Conservation (phyloP, 2,888 invertebrate species). For the Leptarthrus brevirostris region DNA sequence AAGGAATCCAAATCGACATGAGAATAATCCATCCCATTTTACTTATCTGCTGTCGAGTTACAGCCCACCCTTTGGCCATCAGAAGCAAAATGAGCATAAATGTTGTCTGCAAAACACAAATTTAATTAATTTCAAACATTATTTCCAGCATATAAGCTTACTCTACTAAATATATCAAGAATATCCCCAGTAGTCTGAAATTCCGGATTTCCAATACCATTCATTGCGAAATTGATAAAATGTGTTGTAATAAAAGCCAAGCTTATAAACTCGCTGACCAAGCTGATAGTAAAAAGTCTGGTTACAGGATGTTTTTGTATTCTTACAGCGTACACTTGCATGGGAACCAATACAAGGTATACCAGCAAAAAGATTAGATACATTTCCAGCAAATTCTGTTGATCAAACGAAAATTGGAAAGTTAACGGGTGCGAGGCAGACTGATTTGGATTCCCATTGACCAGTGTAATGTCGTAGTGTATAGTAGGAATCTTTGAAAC, state of each 20-base stretch:
- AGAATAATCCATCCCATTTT: conserved; percentile 76
- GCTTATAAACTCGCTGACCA: conserved; percentile 86
- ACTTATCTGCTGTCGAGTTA: conserved; percentile 88
- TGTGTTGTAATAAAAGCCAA: conserved; percentile 89
- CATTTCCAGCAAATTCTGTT: conserved; percentile 91
- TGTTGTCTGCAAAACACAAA: conserved; percentile 76
- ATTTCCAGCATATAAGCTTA: conserved; percentile 66
- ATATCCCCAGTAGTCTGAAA: conserved; percentile 91
- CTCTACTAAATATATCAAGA: conserved; percentile 90
- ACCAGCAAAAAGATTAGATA: conserved; percentile 89
- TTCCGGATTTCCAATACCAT: conserved; percentile 87
- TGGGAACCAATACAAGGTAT: conserved; percentile 86
- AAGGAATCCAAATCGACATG: conserved; percentile 84
- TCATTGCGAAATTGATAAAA: conserved; percentile 88
- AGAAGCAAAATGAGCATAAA: conserved; percentile 93
- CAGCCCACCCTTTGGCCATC: conserved; percentile 97
- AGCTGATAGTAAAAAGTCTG: conserved; percentile 87
- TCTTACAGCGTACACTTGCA: conserved; percentile 91
- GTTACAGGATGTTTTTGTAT: conserved; percentile 93
- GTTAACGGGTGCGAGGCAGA: conserved; percentile 88
- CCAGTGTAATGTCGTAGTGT: conserved; percentile 91
- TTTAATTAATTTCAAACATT: conserved; percentile 31
- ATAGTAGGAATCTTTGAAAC: conserved; percentile 39
- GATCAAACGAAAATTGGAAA: conserved; percentile 96
- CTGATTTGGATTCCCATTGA: conserved; percentile 94